These are phyloP conservation scores for Silurus asotus DNA, from an alignment of 2,113 vertebrate genomes.

Conservation along the genomic window DNA sequence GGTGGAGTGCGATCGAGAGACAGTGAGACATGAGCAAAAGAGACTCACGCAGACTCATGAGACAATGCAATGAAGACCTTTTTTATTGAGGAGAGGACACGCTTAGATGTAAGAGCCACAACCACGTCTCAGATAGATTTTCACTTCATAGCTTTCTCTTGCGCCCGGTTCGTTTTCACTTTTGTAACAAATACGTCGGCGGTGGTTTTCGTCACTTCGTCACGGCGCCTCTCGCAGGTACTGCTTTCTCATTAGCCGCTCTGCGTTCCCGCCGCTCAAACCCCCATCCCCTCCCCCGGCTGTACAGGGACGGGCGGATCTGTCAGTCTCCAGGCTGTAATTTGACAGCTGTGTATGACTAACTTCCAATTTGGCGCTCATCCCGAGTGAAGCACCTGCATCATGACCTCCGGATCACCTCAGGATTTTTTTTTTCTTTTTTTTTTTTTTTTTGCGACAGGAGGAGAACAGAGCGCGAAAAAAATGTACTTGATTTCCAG, in stretches of 20 bases:
- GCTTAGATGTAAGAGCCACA: neutral
- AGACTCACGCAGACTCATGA: too few relatives aligned
- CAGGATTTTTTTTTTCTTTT: neutral
- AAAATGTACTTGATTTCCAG: neutral
- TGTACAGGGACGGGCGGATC: neutral
- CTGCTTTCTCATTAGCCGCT: conserved; percentile 23
- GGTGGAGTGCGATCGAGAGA: too few relatives aligned
- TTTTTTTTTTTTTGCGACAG: neutral
- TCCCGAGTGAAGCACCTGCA: conserved; percentile 44
- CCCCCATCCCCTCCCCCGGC: neutral
- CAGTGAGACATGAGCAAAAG: too few relatives aligned
- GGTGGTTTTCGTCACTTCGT: neutral
- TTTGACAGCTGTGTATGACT: conserved; percentile 52
- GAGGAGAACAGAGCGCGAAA: neutral
- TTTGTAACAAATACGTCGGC: neutral
- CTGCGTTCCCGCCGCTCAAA: neutral
- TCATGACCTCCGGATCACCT: conserved; percentile 29
- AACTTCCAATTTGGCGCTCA: conserved; percentile 22
- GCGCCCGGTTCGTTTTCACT: neutral
- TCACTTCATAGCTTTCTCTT: neutral
- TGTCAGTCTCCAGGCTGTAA: conserved; percentile 33
- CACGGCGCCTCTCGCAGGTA: neutral
- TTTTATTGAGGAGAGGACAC: conserved; percentile 16
- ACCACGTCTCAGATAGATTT: neutral
- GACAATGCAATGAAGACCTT: too few relatives aligned